Evolutionary conservation across 1,140 invertebrate genomes (phyloP).

Genomic region (Anthonomus grandis): DNA sequence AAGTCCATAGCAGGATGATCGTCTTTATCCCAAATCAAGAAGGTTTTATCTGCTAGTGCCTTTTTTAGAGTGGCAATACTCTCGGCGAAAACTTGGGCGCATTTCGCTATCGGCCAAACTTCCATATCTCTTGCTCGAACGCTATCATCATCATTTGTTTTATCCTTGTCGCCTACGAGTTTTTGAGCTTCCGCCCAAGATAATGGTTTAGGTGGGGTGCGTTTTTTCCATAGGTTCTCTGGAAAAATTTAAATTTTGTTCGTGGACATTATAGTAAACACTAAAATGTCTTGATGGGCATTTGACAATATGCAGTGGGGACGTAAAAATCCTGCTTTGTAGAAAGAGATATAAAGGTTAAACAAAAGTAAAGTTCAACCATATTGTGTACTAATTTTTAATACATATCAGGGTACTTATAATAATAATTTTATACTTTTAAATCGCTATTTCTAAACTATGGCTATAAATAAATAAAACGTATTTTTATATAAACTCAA

Average conservation of each 20-base stretch:
- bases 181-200: slow-evolving; percentile 58
- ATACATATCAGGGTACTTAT: too few species aligned
- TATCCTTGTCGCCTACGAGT: slow-evolving; percentile 25
- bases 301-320: too few species aligned
- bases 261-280: too few species aligned
- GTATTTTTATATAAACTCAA: too few species aligned
- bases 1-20: slow-evolving; percentile 94
- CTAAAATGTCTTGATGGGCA: too few species aligned
- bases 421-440: too few species aligned
- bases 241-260: slow-evolving; percentile 22
- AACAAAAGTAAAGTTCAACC: too few species aligned
- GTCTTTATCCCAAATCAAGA: slow-evolving; percentile 97
- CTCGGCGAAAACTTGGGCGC: slow-evolving; percentile 70
- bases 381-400: too few species aligned
- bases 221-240: slow-evolving; percentile 89
- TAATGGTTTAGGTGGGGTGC: slow-evolving; percentile 77
- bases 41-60: slow-evolving; percentile 61
- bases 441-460: too few species aligned
- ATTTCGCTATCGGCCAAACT: slow-evolving; percentile 55
- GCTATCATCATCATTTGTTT: slow-evolving; percentile 26
- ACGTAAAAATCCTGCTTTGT: too few species aligned
- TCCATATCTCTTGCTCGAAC: slow-evolving; percentile 40
- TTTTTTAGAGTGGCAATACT: slow-evolving; percentile 68
- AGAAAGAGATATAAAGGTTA: too few species aligned
- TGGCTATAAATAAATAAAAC: too few species aligned